phyloP scores from a whole-genome alignment of 1,140 invertebrate genomes.

The Amyelois transitella region DNA sequence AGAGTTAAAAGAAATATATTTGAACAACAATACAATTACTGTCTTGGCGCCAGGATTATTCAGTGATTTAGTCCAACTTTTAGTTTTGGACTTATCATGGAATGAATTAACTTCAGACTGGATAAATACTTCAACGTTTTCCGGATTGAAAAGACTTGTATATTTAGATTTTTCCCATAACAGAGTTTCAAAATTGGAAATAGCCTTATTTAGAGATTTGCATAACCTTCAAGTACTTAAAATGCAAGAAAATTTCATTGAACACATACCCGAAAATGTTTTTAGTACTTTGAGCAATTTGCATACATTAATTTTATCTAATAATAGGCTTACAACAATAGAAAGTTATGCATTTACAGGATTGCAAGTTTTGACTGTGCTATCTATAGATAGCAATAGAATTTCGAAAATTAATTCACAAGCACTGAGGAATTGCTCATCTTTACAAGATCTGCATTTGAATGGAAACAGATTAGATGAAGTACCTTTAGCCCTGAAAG shows the following conservation, averaged over 20 bases:
- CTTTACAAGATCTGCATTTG: constrained; percentile 90
- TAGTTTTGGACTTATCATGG: constrained; percentile 87
- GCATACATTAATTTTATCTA: constrained; percentile 88
- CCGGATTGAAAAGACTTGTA: constrained; percentile 85
- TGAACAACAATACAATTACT: constrained; percentile 91
- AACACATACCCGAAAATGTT: constrained; percentile 86
- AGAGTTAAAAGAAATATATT: constrained; percentile 87
- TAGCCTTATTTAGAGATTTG: constrained; percentile 86
- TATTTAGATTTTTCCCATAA: constrained; percentile 89
- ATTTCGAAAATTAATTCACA: constrained; percentile 85
- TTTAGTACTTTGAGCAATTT: constrained; percentile 88
- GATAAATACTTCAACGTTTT: constrained; percentile 91
- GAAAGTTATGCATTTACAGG: constrained; percentile 86
- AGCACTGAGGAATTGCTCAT: constrained; percentile 88
- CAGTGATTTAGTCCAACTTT: constrained; percentile 85
- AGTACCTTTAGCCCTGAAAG: constrained; percentile 88
- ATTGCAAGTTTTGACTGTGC: constrained; percentile 82
- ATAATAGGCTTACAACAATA: constrained; percentile 87
- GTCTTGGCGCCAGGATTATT: constrained; percentile 90
- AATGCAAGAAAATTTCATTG: constrained; percentile 88
- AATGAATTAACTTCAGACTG: constrained; percentile 91
- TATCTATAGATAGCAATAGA: constrained; percentile 90
- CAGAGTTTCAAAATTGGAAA: constrained; percentile 84
- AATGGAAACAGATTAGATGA: constrained; percentile 89
- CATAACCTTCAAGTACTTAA: constrained; percentile 87